Evolutionary conservation across 2,113 vertebrate genomes (phyloP), one percentile per base, ranked within the genome.

Genomic region (Anolis sagrei): DNA sequence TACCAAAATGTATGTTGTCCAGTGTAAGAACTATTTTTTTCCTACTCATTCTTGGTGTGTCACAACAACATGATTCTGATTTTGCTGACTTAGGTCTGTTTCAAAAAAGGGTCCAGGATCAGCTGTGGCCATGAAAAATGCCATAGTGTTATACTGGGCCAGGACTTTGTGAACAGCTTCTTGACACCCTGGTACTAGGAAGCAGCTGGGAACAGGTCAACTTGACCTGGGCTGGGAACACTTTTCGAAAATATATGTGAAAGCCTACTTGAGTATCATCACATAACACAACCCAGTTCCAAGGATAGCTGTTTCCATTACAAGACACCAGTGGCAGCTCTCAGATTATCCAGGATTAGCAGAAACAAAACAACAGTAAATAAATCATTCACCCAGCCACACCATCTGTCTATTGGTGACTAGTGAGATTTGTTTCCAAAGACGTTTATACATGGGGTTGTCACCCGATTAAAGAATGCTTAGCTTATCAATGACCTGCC

Each of bases 151-250:
- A 34, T 10, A 39, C n/a, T 39, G 68, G n/a, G 23, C 2, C 5
- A 48, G 10, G 10, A 14, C 10, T 58, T 79, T 79, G 79, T 79
- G 83, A 85, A 72, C 72, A 19, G 51, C 34, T 61, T 18, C 34
- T 51, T 79, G 76, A 48, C 84, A 72, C 36, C 18, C 16, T 32
- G 18, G 23, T 72, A 21, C 32, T 70, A 34, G 49, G 76, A 21
- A 61, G 83, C 83, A 58, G 34, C 9, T 19, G 49, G 8, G 27
- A 27, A n/a, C 51, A 85, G 51, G 68, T 85, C 76, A 85, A n/a
- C 81, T 9, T 73, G 81, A 82, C 81, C 69, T 29, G 51, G 39
- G 21, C n/a, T 72, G 34, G 19, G 8, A 72, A 51, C 61, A 66
- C 68, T 85, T 72, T 62, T 44, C 19, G 23, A 10, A 76, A 34